Conservation (phyloP, 92 coral and sea anemone species). For the Siderastrea siderea region DNA sequence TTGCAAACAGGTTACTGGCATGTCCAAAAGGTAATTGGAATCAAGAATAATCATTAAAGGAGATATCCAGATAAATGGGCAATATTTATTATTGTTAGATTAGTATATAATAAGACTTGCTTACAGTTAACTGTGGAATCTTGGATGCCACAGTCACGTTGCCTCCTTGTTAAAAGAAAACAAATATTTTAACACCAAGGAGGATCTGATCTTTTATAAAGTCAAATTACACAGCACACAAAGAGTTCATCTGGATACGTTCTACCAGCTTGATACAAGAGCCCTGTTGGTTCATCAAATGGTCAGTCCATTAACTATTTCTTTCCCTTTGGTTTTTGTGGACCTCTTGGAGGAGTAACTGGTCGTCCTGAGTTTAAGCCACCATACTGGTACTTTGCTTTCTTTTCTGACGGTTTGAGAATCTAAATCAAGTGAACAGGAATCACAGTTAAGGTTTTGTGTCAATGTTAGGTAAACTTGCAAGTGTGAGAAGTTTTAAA, state of each 20-base stretch:
- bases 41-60: neutral
- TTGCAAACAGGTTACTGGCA: neutral
- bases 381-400: slow-evolving; percentile 99
- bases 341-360: slow-evolving; percentile 97
- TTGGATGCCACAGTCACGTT: neutral
- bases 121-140: neutral
- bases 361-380: slow-evolving; percentile 99
- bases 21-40: neutral
- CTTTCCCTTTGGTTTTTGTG: slow-evolving; percentile 93
- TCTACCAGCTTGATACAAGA: slow-evolving; percentile 1
- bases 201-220: slow-evolving; percentile 38
- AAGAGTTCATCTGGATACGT: slow-evolving; percentile 4
- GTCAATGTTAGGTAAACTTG: neutral
- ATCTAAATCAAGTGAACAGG: slow-evolving; percentile 59
- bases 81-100: neutral
- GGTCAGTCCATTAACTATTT: slow-evolving; percentile 48
- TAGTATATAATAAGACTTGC: neutral
- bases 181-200: slow-evolving; percentile 21
- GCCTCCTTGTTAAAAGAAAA: slow-evolving; percentile 25
- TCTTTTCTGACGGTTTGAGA: slow-evolving; percentile 98
- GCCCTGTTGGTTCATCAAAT: neutral
- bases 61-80: neutral
- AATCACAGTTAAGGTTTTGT: neutral
- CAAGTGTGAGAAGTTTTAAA: neutral
- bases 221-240: slow-evolving; percentile 5